A percentile compares a stretch with the other conserved stretches of the same genome.
Evolutionary conservation across 2,888 invertebrate species (phyloP).

Genomic region (Harmothoe impar): DNA sequence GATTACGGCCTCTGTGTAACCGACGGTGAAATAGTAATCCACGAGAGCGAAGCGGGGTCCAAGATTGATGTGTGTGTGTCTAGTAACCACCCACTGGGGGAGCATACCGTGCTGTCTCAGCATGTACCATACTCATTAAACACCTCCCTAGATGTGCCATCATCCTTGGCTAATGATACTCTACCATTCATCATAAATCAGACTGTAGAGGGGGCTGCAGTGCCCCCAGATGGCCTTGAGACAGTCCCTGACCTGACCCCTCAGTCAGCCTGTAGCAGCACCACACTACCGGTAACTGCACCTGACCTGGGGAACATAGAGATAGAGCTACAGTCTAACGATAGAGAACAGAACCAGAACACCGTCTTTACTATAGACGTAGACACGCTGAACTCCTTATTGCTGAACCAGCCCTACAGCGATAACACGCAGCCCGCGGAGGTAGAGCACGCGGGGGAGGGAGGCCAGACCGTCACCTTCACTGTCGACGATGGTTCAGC

Average conservation of each 20-base stretch:
- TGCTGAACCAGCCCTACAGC: neutral
- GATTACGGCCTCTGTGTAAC: no score
- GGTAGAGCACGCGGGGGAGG: neutral
- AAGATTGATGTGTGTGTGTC: no score
- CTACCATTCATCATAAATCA: neutral
- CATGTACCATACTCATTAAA: no score
- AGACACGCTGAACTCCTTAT: neutral
- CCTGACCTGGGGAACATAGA: neutral
- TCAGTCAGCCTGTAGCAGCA: neutral
- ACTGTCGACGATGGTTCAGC: neutral
- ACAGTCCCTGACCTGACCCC: neutral
- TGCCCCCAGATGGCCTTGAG: neutral
- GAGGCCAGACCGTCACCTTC: neutral
- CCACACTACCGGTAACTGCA: neutral
- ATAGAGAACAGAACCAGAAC: neutral
- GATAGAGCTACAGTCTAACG: neutral
- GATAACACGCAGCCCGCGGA: neutral
- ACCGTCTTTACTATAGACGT: constrained; percentile 19
- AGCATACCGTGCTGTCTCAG: no score
- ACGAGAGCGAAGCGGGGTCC: no score
- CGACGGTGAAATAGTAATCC: no score
- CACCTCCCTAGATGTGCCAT: no score
- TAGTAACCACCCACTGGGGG: no score
- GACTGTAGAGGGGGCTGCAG: neutral
- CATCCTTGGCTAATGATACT: neutral